A percentile compares a stretch with the other conserved stretches of the same genome.
Evolutionary conservation across 2,113 vertebrate species (phyloP).

Genomic region (Oriolus oriolus): DNA sequence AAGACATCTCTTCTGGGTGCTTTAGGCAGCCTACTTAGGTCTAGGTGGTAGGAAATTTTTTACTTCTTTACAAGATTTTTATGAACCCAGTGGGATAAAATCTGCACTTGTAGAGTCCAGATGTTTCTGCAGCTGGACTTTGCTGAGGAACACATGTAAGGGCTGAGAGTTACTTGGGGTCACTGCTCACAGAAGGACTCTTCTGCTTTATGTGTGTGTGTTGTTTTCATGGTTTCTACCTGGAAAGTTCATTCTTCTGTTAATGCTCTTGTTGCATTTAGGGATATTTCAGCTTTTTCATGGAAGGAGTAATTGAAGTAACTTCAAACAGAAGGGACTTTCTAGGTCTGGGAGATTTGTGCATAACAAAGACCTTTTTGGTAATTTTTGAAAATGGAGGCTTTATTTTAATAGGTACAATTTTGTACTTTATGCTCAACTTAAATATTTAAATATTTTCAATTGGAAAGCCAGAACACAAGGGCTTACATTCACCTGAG

Average conservation of each 20-base stretch:
- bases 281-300: not conserved
- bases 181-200: not conserved
- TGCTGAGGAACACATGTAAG: not conserved
- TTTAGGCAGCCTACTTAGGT: not conserved
- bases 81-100: not conserved
- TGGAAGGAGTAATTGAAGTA: not conserved
- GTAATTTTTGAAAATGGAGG: not conserved
- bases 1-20: not conserved
- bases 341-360: not conserved
- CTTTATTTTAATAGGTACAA: not conserved
- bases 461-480: not conserved
- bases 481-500: not conserved
- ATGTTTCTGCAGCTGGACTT: not conserved
- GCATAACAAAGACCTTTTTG: not conserved
- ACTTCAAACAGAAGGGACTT: not conserved
- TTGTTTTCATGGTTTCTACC: not conserved
- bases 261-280: not conserved
- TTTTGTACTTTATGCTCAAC: not conserved
- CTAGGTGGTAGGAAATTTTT: not conserved
- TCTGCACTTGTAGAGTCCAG: not conserved
- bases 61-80: not conserved
- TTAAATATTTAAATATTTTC: not conserved
- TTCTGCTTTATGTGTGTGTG: not conserved
- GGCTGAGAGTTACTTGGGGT: not conserved
- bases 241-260: not conserved